Evolutionary conservation across 2,113 vertebrate genomes (phyloP), one percentile per base, ranked within the genome.

Genomic region (Fukomys damarensis): DNA sequence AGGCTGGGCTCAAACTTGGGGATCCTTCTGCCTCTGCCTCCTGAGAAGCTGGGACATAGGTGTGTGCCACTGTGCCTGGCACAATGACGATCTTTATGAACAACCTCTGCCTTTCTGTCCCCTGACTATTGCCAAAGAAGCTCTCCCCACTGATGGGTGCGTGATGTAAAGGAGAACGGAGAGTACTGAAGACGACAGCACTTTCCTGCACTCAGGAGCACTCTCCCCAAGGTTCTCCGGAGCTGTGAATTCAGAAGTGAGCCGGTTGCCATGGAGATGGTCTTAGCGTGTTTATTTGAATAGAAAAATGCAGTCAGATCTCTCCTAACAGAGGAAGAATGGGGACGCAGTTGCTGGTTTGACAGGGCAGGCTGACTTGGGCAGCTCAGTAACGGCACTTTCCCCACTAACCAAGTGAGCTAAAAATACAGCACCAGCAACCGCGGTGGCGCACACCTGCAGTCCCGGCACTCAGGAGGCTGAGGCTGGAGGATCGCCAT

Each of bases 271-370:
- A 97, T 93, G 94, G 92, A 79, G 54, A 93, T 74, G n/a, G 28
- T 91, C 59, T 95, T 80, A 95, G 70, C 84, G 46, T 74, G 82
- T 97, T 85, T 93, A 66, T 94, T 94, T 93, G 89, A 87, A 93
- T 70, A 85, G 65, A n/a, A 95, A 91, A 87, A 91, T 82, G 35
- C 74, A 88, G 80, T 92, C 83, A 91, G 82, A 93, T 85, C 56
- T 70, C 85, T 91, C 83, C n/a, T 80, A 80, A 81, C 24, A 58
- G 38, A 32, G 92, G 84, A 68, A 80, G 41, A 30, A 56, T 30
- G 43, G 83, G 92, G 65, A 95, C 74, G 58, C 79, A 80, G 52
- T 26, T 7, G 8, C 70, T 88, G 26, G 22, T 95, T 89, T 92
- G 91, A 94, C 30, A 83, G 84, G 52, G 59, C 89, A 68, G 72